Evolutionary conservation across 2,888 invertebrate species (phyloP), one percentile per base, ranked within the genome.

Genomic region (Ornithoptera alexandrae): DNA sequence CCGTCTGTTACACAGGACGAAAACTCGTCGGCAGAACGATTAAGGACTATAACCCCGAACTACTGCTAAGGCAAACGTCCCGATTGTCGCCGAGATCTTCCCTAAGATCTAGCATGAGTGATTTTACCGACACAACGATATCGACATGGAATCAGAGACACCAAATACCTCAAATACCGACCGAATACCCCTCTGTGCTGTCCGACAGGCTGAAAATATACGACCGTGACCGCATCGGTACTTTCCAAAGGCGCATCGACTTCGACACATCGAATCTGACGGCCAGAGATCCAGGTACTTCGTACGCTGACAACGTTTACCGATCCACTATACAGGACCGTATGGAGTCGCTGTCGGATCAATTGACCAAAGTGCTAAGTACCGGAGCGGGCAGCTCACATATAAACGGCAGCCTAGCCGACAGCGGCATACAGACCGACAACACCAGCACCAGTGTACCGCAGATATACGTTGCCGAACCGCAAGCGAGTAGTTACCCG

Each of bases 61-160:
- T 81, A 72, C 79, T 77, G 56, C 67, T 91, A 78, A 86, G 84
- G 77, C 85, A 80, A 68, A 64, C 79, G 74, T 83, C 87, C 66
- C 82, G 82, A 80, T 74, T 89, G 74, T 92, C 92, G 74, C 91
- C 91, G 78, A 88, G 89, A 72, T 92, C 91, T 79, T 92, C 90
- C 0, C 67, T 89, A 65, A 85, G 92, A 83, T 92, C 92, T 77
- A 92, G 92, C 73, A 78, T 90, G 83, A 91, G 91, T 81, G 92
- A 92, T 80, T 93, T 93, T 75, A 93, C 93, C 67, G 93, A 93
- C 76, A 93, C 92, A 1, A 92, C 92, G 0, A 91, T 92, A 72
- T 92, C 92, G 0, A 92, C 91, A 0, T 92, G 92, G 92, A 92
- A 92, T 71, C 90, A 90, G 72, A 86, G 87, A 67, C 86, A 89